Evolutionary conservation across 2,113 vertebrate species (phyloP).

Genomic region (Ivindomyrus marchei): DNA sequence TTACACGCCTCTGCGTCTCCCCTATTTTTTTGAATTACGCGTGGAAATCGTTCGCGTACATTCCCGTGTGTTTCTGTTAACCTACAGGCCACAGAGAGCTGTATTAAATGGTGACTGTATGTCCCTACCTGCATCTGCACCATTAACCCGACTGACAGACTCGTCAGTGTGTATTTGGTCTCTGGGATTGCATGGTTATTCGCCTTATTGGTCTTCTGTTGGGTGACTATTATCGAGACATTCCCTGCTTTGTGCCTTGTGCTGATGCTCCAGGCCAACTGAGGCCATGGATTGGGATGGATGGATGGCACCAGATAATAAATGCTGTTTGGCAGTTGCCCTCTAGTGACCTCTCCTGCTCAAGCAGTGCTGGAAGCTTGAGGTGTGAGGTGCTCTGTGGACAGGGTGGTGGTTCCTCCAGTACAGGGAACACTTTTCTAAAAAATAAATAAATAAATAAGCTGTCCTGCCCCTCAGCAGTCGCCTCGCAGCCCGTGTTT

Average conservation of each 20-base stretch:
- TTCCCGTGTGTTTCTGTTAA: not conserved
- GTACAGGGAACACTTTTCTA: slow-evolving; percentile 41
- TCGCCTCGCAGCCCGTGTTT: not conserved
- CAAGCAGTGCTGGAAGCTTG: not conserved
- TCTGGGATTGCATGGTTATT: not conserved
- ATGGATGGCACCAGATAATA: not conserved
- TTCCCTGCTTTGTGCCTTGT: not conserved
- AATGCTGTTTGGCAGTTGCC: not conserved
- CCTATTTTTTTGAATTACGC: not conserved
- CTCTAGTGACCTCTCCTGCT: not conserved
- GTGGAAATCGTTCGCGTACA: not conserved
- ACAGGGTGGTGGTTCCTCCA: slow-evolving; percentile 26
- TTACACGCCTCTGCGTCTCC: not conserved
- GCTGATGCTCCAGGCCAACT: not conserved
- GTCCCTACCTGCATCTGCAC: not conserved
- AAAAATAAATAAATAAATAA: not conserved
- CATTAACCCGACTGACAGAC: not conserved
- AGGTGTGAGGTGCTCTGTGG: not conserved
- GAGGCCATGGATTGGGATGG: not conserved
- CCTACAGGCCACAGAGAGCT: not conserved
- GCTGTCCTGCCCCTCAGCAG: not conserved
- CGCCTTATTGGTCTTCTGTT: not conserved
- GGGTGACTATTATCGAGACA: not conserved
- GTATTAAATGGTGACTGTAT: not conserved
- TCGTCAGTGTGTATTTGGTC: not conserved